These are phyloP conservation scores for Kryptolebias marmoratus DNA, from an alignment of 2,113 vertebrate genomes.

Conservation along the genomic window DNA sequence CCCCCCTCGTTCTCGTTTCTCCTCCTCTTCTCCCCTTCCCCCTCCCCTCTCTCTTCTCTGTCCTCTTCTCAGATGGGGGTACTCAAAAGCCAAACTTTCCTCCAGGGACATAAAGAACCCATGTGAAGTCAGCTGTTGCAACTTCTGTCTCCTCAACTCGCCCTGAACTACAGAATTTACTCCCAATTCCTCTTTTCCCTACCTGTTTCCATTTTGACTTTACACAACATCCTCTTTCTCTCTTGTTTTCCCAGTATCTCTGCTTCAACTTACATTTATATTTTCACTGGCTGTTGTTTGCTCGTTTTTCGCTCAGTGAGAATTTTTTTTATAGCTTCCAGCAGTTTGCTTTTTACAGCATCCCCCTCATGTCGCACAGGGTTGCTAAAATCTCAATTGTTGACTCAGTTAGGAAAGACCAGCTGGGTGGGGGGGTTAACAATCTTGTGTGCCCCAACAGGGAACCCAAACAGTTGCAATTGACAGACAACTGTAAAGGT, in stretches of 20 bases:
- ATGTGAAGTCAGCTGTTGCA: conserved; percentile 80
- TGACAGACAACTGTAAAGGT: conserved; percentile 57
- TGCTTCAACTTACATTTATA: background rate
- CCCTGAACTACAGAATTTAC: conserved; percentile 15
- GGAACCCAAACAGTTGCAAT: conserved; percentile 60
- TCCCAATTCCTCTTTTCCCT: conserved; percentile 42
- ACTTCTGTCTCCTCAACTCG: conserved; percentile 63
- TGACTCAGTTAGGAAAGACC: conserved; percentile 62
- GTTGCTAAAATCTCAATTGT: conserved; percentile 56
- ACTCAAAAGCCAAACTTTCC: conserved; percentile 68
- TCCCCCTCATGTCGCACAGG: conserved; percentile 42
- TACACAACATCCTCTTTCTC: background rate
- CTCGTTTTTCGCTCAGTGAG: background rate
- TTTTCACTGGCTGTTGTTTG: background rate
- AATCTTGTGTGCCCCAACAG: conserved; percentile 38
- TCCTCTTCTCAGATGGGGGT: conserved; percentile 71
- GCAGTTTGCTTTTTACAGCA: conserved; percentile 52
- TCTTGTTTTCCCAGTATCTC: background rate
- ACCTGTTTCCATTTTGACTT: conserved; percentile 50
- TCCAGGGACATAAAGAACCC: conserved; percentile 69
- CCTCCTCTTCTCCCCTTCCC: conserved; percentile 25
- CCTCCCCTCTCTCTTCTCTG: conserved; percentile 42
- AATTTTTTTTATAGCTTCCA: conserved; percentile 25
- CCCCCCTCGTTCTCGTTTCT: conserved; percentile 57
- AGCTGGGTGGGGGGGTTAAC: conserved; percentile 56